phyloP scores from a whole-genome alignment of 1,140 invertebrate genomes.

The Drosophila novamexicana region DNA sequence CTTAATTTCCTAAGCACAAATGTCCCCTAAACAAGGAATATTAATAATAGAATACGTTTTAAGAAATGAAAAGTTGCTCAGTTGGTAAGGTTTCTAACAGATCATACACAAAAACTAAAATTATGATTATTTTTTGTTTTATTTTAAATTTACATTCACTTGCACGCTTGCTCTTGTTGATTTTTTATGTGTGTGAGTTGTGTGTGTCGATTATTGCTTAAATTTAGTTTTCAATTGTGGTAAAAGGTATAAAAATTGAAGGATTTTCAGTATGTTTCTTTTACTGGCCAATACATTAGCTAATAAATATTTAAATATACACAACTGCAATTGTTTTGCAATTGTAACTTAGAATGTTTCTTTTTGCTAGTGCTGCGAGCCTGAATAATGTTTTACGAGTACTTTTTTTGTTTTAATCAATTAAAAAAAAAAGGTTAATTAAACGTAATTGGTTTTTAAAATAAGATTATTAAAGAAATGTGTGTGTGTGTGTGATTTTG shows the following conservation, averaged over 20 bases:
- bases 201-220: slow-evolving; percentile 26
- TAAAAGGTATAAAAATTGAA: slow-evolving; percentile 27
- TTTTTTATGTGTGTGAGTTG: slow-evolving; percentile 16
- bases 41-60: no score
- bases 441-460: slow-evolving; percentile 36
- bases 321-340: slow-evolving; percentile 28
- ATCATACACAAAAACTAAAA: not conserved
- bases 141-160: slow-evolving; percentile 48
- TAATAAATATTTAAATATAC: slow-evolving; percentile 51
- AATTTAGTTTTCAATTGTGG: slow-evolving; percentile 20
- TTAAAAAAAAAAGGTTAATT: slow-evolving; percentile 29
- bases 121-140: slow-evolving; percentile 20
- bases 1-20: no score
- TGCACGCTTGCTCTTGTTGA: slow-evolving; percentile 32
- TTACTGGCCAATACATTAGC: slow-evolving; percentile 44
- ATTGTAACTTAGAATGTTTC: slow-evolving; percentile 31
- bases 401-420: slow-evolving; percentile 19
- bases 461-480: slow-evolving; percentile 47
- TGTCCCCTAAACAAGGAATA: no score
- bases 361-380: not conserved
- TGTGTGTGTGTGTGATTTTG: slow-evolving; percentile 23
- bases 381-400: slow-evolving; percentile 4
- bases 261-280: slow-evolving; percentile 25
- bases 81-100: no score
- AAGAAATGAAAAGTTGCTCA: no score